Evolutionary conservation across 2,888 invertebrate genomes (phyloP).

Genomic region (Andrena bucephala): DNA sequence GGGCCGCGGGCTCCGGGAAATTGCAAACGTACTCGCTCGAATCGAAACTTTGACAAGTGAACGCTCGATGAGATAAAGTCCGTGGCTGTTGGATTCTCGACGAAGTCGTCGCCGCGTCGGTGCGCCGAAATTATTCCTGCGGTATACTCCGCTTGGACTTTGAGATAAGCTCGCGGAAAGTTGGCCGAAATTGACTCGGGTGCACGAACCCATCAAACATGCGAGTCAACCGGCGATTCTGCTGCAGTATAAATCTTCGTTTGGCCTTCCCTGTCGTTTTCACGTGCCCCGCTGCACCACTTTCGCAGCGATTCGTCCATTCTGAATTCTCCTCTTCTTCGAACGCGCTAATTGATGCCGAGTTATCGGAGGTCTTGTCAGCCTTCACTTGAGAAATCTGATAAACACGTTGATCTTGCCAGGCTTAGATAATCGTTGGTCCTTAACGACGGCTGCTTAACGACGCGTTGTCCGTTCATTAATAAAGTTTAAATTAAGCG

Average conservation of each 20-base stretch:
- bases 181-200: neutral
- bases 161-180: neutral
- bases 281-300: constrained; percentile 16
- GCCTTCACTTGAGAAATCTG: constrained; percentile 1
- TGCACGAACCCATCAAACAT: neutral
- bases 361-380: too few species aligned
- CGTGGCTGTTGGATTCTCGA: too few species aligned
- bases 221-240: constrained; percentile 10
- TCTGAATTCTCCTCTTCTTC: too few species aligned
- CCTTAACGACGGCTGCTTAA: constrained; percentile 42
- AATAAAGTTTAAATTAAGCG: constrained; percentile 74
- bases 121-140: too few species aligned
- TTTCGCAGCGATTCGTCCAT: neutral
- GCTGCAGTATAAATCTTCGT: constrained; percentile 53
- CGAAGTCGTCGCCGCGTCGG: too few species aligned
- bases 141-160: neutral
- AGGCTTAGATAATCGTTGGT: constrained; percentile 35
- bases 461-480: constrained; percentile 62
- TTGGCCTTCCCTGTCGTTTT: constrained; percentile 35
- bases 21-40: constrained; percentile 4
- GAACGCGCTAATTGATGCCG: too few species aligned
- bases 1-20: neutral
- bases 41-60: neutral
- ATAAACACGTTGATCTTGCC: constrained; percentile 37
- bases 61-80: neutral